Conservation (phyloP, 2,888 invertebrate genomes). For the Carabus problematicus region DNA sequence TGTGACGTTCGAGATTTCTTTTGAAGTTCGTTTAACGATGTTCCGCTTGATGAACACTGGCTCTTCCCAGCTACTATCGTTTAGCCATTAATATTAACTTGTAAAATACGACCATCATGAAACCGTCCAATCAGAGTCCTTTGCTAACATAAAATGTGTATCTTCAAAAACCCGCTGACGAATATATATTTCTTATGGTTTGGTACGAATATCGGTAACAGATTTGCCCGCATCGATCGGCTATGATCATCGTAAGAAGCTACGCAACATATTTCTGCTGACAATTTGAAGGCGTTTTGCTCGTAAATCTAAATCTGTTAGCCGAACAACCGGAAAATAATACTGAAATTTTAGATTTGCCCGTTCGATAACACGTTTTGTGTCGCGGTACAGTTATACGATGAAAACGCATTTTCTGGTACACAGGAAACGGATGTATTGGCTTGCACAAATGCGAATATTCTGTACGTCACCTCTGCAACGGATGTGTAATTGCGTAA, state of each 20-base stretch:
- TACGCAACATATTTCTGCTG: too few relatives aligned
- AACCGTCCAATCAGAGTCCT: too few relatives aligned
- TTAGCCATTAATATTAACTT: conserved; percentile 2
- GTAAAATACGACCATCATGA: conserved; percentile 1
- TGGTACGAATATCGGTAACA: too few relatives aligned
- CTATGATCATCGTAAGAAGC: too few relatives aligned
- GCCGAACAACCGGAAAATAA: conserved; percentile 10
- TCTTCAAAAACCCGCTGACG: neutral
- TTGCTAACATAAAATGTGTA: too few relatives aligned
- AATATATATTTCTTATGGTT: too few relatives aligned
- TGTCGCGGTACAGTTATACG: conserved; percentile 17
- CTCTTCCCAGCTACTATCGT: conserved; percentile 1
- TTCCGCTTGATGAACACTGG: neutral
- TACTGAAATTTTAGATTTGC: conserved; percentile 13
- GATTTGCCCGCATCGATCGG: too few relatives aligned
- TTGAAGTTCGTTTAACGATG: conserved; percentile 9
- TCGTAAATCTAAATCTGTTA: neutral
- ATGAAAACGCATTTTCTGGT: conserved; percentile 25
- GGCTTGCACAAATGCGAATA: conserved; percentile 21
- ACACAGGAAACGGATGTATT: conserved; percentile 33
- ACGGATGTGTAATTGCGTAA: conserved; percentile 19
- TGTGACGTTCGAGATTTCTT: conserved; percentile 20
- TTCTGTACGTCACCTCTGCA: conserved; percentile 11
- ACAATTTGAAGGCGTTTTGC: too few relatives aligned
- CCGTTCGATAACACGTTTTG: neutral